A percentile compares a stretch with the other conserved stretches of the same genome.
Conservation (phyloP, 2,888 invertebrate genomes). For the Drosophila bunnanda region DNA sequence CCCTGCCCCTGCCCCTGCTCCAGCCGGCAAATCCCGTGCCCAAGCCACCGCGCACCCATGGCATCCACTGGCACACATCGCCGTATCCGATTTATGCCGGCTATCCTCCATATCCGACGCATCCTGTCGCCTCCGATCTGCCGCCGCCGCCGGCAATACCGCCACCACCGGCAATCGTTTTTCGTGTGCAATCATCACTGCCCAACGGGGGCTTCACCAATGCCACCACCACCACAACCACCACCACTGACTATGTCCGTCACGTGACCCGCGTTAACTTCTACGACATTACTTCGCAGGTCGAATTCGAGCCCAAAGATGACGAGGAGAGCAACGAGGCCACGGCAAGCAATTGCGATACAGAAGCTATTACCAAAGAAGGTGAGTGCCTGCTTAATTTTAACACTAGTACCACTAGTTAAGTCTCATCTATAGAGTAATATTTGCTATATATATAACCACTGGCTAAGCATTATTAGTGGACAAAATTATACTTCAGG, state of each 20-base stretch:
- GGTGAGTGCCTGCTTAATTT: too few species aligned
- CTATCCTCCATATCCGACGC: constrained; percentile 26
- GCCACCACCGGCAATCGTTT: constrained; percentile 50
- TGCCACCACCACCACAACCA: constrained; percentile 55
- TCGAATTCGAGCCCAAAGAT: constrained; percentile 86
- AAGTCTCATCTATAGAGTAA: too few species aligned
- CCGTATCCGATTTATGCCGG: constrained; percentile 2
- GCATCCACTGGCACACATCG: constrained; percentile 14
- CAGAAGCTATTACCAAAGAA: constrained; percentile 94
- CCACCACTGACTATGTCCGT: constrained; percentile 83
- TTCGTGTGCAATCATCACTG: constrained; percentile 60
- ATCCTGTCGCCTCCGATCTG: constrained; percentile 1
- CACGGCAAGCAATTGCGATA: constrained; percentile 90
- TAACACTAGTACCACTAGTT: too few species aligned
- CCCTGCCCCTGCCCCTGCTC: constrained; percentile 33
- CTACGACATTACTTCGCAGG: constrained; percentile 85
- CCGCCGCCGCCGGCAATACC: constrained; percentile 22
- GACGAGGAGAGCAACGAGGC: constrained; percentile 87
- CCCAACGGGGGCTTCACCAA: constrained; percentile 43
- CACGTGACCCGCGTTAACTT: constrained; percentile 85
- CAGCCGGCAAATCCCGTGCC: constrained; percentile 78
- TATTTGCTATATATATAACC: too few species aligned
- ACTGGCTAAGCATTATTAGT: too few species aligned
- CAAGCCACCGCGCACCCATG: constrained; percentile 81
- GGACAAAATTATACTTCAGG: too few species aligned